These are phyloP conservation scores for Zonitis immaculata DNA, from an alignment of 2,888 invertebrate genomes.

Conservation along the genomic window DNA sequence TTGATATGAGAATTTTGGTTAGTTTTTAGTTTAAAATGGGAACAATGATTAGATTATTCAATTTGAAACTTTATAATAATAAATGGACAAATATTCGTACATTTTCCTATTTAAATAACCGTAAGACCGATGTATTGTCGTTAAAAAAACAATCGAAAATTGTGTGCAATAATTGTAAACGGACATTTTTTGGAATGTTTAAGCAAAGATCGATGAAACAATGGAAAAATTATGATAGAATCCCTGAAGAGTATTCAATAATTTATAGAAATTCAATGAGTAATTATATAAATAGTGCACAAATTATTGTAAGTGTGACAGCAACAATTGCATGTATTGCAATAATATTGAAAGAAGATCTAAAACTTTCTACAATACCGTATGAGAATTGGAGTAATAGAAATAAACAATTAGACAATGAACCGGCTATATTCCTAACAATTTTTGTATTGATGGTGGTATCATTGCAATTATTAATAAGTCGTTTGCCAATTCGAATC, in stretches of 20 bases:
- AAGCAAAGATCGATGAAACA: conserved; percentile 21
- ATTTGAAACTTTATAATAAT: not conserved
- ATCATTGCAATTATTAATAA: conserved; percentile 29
- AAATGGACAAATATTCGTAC: not conserved
- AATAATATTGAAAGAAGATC: conserved; percentile 17
- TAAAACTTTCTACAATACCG: conserved; percentile 3
- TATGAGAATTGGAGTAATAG: conserved; percentile 7
- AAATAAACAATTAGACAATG: conserved; percentile 23
- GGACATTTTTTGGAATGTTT: conserved; percentile 27
- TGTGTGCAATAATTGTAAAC: conserved; percentile 8
- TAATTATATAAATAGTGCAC: conserved; percentile 34
- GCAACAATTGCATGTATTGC: conserved; percentile 22
- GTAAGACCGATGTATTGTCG: not conserved
- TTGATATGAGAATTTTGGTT: not conserved
- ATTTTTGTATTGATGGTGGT: conserved; percentile 29
- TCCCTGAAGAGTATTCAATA: conserved; percentile 38
- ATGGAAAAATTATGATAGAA: conserved; percentile 33
- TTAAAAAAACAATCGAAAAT: not conserved
- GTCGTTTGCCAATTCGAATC: conserved; percentile 40
- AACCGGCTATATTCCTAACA: conserved; percentile 14
- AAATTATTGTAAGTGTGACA: conserved; percentile 30
- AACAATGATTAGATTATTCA: not conserved
- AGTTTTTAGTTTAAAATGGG: not conserved
- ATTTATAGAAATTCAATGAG: conserved; percentile 41
- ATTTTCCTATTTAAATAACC: not conserved